These are phyloP conservation scores for Lepus oiostolus DNA, from an alignment of 2,797 vertebrate genomes.

Conservation along the genomic window DNA sequence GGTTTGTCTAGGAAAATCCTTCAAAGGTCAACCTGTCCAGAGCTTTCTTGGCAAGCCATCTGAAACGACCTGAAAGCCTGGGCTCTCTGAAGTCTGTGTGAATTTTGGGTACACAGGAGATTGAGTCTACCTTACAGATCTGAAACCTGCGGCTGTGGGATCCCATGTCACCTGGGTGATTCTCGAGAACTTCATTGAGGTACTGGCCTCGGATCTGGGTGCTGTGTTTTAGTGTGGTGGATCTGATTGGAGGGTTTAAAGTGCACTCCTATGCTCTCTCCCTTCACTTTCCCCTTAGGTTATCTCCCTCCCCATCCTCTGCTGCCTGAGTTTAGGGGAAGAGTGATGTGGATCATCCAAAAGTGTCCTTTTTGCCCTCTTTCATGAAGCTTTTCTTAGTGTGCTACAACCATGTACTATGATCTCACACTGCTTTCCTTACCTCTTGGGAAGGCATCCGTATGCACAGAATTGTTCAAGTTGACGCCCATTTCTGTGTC, in stretches of 20 bases:
- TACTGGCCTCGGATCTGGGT: background rate
- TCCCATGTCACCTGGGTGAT: too few relatives aligned
- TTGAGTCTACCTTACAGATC: background rate
- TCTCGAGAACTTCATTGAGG: background rate
- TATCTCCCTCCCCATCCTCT: background rate
- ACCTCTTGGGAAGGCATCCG: background rate
- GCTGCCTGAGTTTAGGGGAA: background rate
- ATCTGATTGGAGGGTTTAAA: background rate
- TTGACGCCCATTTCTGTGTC: background rate
- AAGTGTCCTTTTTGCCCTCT: background rate
- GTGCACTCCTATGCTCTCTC: background rate
- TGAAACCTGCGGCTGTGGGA: background rate
- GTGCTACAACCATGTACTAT: background rate
- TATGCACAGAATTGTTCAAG: background rate
- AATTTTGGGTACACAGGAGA: background rate
- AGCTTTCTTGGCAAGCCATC: background rate
- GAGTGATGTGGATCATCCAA: background rate
- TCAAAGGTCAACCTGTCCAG: background rate
- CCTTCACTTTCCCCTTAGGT: background rate
- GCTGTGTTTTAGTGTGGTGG: background rate
- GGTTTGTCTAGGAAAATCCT: background rate
- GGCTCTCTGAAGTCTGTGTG: background rate
- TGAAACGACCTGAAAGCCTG: too few relatives aligned
- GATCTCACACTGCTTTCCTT: background rate
- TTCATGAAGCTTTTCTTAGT: background rate